Evolutionary conservation across 2,113 vertebrate species (phyloP), one percentile per base, ranked within the genome.

Genomic region (Psettodes erumei): DNA sequence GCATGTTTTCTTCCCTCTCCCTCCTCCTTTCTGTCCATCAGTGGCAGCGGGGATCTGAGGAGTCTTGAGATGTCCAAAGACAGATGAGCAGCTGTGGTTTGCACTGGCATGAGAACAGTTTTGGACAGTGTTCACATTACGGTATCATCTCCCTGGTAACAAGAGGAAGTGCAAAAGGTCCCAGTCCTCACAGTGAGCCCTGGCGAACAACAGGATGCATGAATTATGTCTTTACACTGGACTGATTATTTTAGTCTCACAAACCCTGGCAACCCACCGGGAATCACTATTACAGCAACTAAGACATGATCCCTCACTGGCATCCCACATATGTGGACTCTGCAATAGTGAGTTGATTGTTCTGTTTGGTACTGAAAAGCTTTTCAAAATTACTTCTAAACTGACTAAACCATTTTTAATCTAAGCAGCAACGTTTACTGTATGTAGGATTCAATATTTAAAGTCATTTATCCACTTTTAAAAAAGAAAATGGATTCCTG

Each of bases 51-150:
- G 40, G 25, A 12, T 43, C 30, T 55, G 13, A n/a, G n/a, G 45
- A 33, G 30, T 72, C 25, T 25, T 61, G 33, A 40, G 33, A 48
- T 50, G 48, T 50, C 35, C 1, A 50, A 30, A 3, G 35, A 53
- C 21, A 37, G 23, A 61, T 59, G 8, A 64, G 27, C 30, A 71
- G 38, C 54, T 71, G 38, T 77, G 80, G 30, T 64, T 48, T 66
- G 27, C n/a, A n/a, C n/a, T n/a, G n/a, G n/a, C n/a, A n/a, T n/a
- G 16, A 25, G 13, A 56, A 37, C 12, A 3, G 16, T 58, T 68
- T 54, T 70, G 40, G 38, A 61, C 19, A 62, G 33, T 32, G 43
- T 65, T 53, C 33, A 21, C 27, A 28, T 56, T 23, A 43, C 28
- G 21, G 8, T 21, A 8, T 47, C 1, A 7, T 77, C 58, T 68